phyloP scores from a whole-genome alignment of 1,140 invertebrate genomes.

The Oedothorax gibbosus region DNA sequence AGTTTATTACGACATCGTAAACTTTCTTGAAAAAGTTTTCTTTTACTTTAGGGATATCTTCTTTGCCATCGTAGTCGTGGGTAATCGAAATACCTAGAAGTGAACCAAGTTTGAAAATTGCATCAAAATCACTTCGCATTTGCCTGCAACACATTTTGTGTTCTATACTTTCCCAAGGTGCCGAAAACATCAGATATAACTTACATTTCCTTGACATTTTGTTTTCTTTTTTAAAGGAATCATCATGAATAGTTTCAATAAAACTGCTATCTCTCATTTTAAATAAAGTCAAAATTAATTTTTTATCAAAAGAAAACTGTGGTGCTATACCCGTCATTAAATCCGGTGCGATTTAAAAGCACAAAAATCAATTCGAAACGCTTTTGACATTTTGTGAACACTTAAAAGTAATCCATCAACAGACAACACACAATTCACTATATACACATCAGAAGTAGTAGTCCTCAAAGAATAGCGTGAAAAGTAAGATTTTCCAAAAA shows the following conservation, averaged over 20 bases:
- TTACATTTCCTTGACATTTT: neutral
- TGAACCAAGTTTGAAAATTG: slow-evolving; percentile 28
- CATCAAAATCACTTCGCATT: slow-evolving; percentile 38
- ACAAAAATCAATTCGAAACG: no score
- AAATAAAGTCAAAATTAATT: no score
- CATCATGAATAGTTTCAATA: neutral
- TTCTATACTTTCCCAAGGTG: neutral
- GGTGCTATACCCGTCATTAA: no score
- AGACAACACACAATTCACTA: no score
- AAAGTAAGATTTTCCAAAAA: no score
- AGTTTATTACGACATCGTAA: slow-evolving; percentile 12
- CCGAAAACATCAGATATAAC: slow-evolving; percentile 3
- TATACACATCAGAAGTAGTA: no score
- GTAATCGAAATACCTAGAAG: slow-evolving; percentile 31
- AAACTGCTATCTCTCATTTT: slow-evolving; percentile 27
- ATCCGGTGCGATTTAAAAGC: no score
- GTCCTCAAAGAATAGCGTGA: no score
- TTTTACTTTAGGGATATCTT: neutral
- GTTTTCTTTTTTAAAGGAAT: neutral
- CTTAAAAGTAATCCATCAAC: no score
- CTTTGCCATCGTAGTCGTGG: neutral
- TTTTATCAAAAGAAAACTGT: no score
- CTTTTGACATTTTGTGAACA: no score
- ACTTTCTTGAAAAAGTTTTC: slow-evolving; percentile 4
- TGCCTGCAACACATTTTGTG: neutral